Conservation (phyloP, 2,888 invertebrate genomes). For the Aphidius colemani region DNA sequence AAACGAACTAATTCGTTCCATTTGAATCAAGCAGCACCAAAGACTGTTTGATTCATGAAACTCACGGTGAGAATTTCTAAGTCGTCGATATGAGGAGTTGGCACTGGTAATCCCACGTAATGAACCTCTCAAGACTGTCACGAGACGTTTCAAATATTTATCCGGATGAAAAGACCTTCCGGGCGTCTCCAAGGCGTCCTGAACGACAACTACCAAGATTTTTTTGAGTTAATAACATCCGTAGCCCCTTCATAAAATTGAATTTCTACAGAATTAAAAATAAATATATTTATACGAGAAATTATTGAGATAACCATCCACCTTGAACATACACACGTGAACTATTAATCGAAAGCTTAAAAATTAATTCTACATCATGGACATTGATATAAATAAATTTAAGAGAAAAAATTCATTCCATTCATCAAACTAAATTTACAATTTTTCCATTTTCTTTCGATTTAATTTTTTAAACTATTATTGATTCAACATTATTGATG, state of each 20-base stretch:
- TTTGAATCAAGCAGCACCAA: slow-evolving; percentile 41
- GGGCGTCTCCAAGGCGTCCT: slow-evolving; percentile 20
- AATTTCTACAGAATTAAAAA: slow-evolving; percentile 28
- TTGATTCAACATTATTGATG: too few species aligned
- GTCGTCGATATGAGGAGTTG: slow-evolving; percentile 51
- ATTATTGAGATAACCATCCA: too few species aligned
- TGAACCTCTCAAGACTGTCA: slow-evolving; percentile 52
- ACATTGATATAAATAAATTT: too few species aligned
- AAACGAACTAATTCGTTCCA: slow-evolving; percentile 48
- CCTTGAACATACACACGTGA: too few species aligned
- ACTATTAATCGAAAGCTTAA: too few species aligned
- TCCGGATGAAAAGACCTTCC: slow-evolving; percentile 40
- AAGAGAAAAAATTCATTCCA: too few species aligned
- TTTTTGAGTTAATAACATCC: slow-evolving; percentile 27
- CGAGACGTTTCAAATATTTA: slow-evolving; percentile 51
- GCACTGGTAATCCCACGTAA: slow-evolving; percentile 51
- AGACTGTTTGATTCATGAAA: slow-evolving; percentile 47
- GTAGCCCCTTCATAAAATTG: slow-evolving; percentile 23
- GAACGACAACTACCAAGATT: slow-evolving; percentile 11
- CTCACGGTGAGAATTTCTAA: slow-evolving; percentile 46
- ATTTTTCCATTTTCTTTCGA: too few species aligned
- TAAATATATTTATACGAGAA: background rate
- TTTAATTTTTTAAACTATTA: too few species aligned
- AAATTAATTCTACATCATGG: too few species aligned
- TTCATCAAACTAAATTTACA: too few species aligned